Evolutionary conservation across 2,797 vertebrate genomes (phyloP).

Genomic region (Halcyon smyrnensis): DNA sequence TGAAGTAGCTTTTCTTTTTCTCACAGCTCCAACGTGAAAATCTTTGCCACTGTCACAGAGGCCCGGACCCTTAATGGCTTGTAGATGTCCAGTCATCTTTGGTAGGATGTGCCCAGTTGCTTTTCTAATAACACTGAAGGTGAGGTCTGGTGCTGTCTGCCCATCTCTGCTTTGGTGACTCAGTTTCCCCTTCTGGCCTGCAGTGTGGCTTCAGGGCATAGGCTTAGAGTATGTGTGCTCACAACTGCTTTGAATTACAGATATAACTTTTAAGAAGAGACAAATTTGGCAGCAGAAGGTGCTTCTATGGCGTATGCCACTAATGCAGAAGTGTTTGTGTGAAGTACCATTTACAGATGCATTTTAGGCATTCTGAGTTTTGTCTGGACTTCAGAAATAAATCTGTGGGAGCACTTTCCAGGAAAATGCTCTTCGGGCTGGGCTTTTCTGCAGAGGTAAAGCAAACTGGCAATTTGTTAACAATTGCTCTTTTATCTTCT

Average conservation of each 20-base stretch:
- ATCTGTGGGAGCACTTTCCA: neutral
- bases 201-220: neutral
- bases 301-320: neutral
- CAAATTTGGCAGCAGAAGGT: neutral
- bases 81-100: neutral
- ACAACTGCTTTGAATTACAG: neutral
- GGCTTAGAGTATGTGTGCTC: neutral
- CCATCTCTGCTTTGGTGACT: neutral
- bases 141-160: neutral
- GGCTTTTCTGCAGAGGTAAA: neutral
- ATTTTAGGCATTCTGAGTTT: neutral
- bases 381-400: neutral
- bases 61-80: no score
- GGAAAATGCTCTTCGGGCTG: neutral
- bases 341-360: neutral
- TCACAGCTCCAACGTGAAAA: neutral
- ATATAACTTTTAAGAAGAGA: accelerated
- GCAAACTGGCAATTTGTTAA: neutral
- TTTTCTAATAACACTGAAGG: neutral
- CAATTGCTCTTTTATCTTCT: accelerated
- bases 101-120: accelerated
- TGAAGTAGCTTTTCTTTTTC: neutral
- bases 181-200: neutral
- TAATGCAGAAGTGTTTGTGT: neutral
- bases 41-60: neutral